Conservation (phyloP, 2,797 vertebrate genomes). For the Gymnothorax javanicus region DNA sequence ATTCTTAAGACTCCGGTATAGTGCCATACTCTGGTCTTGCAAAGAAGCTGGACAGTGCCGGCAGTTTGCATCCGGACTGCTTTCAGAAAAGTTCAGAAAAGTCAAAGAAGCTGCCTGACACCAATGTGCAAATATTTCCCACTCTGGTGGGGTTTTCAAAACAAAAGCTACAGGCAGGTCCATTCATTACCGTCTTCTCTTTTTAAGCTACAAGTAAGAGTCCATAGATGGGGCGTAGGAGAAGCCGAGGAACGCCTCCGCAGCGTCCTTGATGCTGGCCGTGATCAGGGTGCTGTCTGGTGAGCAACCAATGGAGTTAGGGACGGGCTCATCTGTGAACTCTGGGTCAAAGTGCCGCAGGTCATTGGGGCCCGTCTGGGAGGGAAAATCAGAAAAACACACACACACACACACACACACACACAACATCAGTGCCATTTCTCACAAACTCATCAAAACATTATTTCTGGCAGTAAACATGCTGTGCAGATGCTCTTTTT, state of each 20-base stretch:
- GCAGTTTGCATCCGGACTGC: conserved; percentile 68
- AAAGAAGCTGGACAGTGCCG: conserved; percentile 59
- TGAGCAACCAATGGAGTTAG: conserved; percentile 93
- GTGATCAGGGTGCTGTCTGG: conserved; percentile 91
- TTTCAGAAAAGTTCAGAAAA: conserved; percentile 43
- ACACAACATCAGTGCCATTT: not conserved
- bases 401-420: conserved; percentile 5
- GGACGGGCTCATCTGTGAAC: conserved; percentile 96
- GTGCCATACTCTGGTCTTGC: conserved; percentile 63
- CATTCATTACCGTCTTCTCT: conserved; percentile 43
- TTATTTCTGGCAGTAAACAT: not conserved
- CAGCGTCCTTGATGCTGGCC: conserved; percentile 90
- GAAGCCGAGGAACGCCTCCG: conserved; percentile 94
- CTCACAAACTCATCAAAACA: not conserved
- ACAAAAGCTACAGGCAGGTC: conserved; percentile 61
- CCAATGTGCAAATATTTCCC: conserved; percentile 85
- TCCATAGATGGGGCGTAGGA: conserved; percentile 92
- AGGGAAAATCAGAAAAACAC: not conserved
- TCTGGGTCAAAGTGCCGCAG: conserved; percentile 96
- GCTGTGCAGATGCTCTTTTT: not conserved
- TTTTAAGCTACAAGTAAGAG: conserved; percentile 79
- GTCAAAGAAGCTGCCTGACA: conserved; percentile 80
- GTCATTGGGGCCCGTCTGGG: conserved; percentile 90
- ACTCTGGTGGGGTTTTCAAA: conserved; percentile 53
- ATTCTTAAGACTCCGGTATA: conserved; percentile 24